A percentile compares a stretch with the other conserved stretches of the same genome.
phyloP scores from a whole-genome alignment of 1,140 invertebrate genomes.

The Drosophila arawakana region DNA sequence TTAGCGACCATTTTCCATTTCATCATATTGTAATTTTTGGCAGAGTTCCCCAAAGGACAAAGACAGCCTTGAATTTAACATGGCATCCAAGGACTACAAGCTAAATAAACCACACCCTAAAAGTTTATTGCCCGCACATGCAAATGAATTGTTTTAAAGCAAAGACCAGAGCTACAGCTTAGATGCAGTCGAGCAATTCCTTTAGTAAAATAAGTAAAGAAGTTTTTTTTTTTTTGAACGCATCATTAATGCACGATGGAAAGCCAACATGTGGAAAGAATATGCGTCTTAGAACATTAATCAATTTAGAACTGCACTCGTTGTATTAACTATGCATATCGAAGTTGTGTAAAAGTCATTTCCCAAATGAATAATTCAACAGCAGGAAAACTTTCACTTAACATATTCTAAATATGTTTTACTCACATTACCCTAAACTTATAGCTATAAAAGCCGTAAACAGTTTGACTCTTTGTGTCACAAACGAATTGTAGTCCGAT shows the following conservation, averaged over 20 bases:
- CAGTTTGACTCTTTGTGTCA: neutral
- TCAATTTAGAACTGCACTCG: slow-evolving; percentile 26
- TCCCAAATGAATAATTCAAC: slow-evolving; percentile 75
- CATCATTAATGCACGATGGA: slow-evolving; percentile 72
- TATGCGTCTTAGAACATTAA: slow-evolving; percentile 11
- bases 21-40: slow-evolving; percentile 19
- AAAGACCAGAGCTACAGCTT: neutral
- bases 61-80: slow-evolving; percentile 33
- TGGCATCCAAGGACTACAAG: slow-evolving; percentile 22
- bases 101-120: slow-evolving; percentile 3
- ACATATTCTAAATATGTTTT: slow-evolving; percentile 28
- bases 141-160: slow-evolving; percentile 23
- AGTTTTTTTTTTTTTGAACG: slow-evolving; percentile 24
- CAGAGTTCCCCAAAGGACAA: slow-evolving; percentile 15
- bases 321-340: slow-evolving; percentile 68
- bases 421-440: slow-evolving; percentile 2
- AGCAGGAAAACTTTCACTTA: slow-evolving; percentile 59
- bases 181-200: slow-evolving; percentile 28
- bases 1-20: slow-evolving; percentile 42
- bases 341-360: slow-evolving; percentile 41
- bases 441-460: slow-evolving; percentile 43
- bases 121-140: slow-evolving; percentile 38
- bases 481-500: neutral
- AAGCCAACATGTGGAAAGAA: slow-evolving; percentile 56
- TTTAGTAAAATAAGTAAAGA: slow-evolving; percentile 23